Base-by-base conservation (phyloP, 2,888 invertebrate genomes). In the Xylota segnis region DNA sequence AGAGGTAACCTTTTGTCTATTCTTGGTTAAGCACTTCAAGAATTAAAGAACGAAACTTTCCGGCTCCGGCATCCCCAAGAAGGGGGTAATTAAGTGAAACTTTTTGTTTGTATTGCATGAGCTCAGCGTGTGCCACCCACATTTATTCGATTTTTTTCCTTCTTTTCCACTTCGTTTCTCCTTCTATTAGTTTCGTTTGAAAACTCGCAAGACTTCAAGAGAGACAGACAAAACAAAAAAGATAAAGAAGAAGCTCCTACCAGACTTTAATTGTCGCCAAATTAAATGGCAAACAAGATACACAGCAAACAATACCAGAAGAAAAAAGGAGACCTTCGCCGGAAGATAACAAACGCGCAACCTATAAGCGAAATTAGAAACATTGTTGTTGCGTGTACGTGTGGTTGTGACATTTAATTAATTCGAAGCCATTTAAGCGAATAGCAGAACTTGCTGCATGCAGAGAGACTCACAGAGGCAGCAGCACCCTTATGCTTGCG, bases 361-460 rank as follows among this genome's bases (percentile, higher is more conserved):
- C 37, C 52, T 29, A 27, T 5, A 37, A 52, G 37, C 23, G 10
- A 37, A 66, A 66, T 52, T 66, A 10, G 66, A 54, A 27, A 68
- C 16, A 66, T 29, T 47, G 32, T 65, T 34, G 6, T 7, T 23
- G 50, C 10, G 10, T 50, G 50, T 29, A 10, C 43, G 18, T 66
- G 50, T 56, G 40, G 56, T 32, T 32, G 32, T 56, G 56, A 56
- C 70, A 70, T 56, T 70, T 70, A 70, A 70, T 70, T 70, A 56
- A 70, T 70, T 56, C 9, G 56, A 56, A 56, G 56, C 43, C 54
- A 70, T 43, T 70, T 16, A 56, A 56, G 68, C 68, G n/a, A 34
- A n/a, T 18, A 34, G 34, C 4, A 32, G 10, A 37, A 23, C 23
- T 18, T 18, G n/a, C n/a, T n/a, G n/a, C n/a, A n/a, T n/a, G n/a